These are phyloP conservation scores for Sarcophilus harrisii DNA, from an alignment of 2,797 vertebrate species.

Conservation along the genomic window DNA sequence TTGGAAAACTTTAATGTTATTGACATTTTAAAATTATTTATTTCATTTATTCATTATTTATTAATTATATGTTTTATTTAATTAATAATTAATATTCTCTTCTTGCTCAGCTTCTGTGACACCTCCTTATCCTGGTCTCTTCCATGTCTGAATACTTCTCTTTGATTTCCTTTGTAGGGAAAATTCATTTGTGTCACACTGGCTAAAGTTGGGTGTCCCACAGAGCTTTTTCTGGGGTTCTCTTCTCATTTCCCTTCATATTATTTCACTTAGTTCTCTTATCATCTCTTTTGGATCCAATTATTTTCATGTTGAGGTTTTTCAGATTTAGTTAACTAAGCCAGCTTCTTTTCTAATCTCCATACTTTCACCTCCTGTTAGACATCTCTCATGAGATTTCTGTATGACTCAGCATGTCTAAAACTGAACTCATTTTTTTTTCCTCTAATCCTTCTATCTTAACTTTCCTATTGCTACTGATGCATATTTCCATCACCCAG, in stretches of 20 bases:
- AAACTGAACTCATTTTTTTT: neutral
- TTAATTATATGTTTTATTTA: too few relatives aligned
- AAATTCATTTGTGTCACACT: neutral
- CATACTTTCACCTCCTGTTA: neutral
- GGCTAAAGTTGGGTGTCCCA: neutral
- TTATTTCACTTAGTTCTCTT: neutral
- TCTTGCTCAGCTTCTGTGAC: neutral
- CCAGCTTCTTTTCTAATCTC: neutral
- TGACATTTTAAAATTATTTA: neutral
- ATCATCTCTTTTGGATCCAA: neutral
- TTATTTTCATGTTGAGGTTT: neutral
- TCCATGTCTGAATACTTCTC: neutral
- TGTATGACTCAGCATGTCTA: neutral
- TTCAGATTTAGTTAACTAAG: neutral
- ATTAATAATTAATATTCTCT: neutral
- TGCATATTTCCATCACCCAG: neutral
- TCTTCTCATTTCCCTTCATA: neutral
- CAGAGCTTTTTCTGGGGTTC: neutral
- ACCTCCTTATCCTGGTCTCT: neutral
- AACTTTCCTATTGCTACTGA: neutral
- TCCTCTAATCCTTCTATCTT: neutral
- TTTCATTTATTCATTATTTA: too few relatives aligned
- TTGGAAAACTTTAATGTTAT: neutral
- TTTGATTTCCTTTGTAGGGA: neutral
- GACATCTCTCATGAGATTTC: neutral